A percentile compares a stretch with the other conserved stretches of the same genome.
phyloP scores from a whole-genome alignment of 1,140 invertebrate species.

The Drosophila miranda region DNA sequence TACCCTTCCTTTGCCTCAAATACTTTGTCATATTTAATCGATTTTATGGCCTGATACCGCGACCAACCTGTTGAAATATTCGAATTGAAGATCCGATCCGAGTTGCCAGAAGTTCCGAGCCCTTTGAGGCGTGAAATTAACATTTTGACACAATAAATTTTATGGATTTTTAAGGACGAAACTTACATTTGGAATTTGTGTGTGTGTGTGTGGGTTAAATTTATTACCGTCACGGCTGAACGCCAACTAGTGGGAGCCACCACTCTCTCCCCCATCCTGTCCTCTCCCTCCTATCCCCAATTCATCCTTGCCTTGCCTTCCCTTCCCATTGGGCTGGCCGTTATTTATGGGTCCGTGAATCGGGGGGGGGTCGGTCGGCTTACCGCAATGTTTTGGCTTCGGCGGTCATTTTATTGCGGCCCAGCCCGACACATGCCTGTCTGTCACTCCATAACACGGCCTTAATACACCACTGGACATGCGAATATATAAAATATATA shows the following conservation, averaged over 20 bases:
- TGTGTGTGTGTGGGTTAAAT: slow-evolving; percentile 43
- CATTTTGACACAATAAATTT: slow-evolving; percentile 70
- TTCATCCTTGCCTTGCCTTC: slow-evolving; percentile 2
- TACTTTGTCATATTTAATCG: too few species aligned
- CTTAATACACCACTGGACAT: slow-evolving; percentile 15
- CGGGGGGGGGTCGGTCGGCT: slow-evolving; percentile 20
- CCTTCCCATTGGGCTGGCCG: neutral
- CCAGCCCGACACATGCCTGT: slow-evolving; percentile 66
- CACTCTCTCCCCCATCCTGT: slow-evolving; percentile 3
- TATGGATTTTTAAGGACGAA: slow-evolving; percentile 58
- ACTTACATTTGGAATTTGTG: slow-evolving; percentile 50
- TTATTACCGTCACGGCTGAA: slow-evolving; percentile 70
- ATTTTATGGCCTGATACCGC: too few species aligned
- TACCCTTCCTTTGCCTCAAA: too few species aligned
- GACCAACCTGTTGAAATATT: too few species aligned
- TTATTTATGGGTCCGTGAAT: slow-evolving; percentile 50
- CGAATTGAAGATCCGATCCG: slow-evolving; percentile 2
- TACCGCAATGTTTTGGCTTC: slow-evolving; percentile 71
- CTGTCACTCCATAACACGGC: slow-evolving; percentile 56
- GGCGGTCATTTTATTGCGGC: slow-evolving; percentile 74
- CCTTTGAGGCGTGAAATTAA: slow-evolving; percentile 74
- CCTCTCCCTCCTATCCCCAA: slow-evolving; percentile 29
- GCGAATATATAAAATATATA: neutral
- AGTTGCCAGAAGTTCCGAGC: neutral
- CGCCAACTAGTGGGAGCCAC: slow-evolving; percentile 44